A percentile compares a stretch with the other conserved stretches of the same genome.
Evolutionary conservation across 2,113 vertebrate species (phyloP).

Genomic region (Quiscalus mexicanus): DNA sequence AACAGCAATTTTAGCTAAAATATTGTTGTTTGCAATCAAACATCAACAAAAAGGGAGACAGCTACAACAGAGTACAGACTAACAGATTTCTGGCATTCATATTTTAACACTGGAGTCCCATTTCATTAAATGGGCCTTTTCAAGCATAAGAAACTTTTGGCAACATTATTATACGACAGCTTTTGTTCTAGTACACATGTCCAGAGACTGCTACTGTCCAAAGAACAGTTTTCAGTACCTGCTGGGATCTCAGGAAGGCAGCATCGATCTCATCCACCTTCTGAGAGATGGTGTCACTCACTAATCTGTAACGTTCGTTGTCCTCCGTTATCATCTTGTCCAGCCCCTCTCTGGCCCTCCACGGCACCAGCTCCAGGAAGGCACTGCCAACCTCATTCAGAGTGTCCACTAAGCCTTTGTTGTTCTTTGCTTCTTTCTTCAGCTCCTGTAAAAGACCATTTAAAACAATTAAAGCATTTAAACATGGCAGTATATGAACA

Average conservation of each 20-base stretch:
- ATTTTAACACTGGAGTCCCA: background rate
- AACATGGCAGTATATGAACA: background rate
- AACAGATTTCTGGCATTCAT: background rate
- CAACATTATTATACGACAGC: background rate
- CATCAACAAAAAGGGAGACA: constrained; percentile 4
- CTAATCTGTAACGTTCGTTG: constrained; percentile 86
- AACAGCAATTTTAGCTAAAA: background rate
- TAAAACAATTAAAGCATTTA: background rate
- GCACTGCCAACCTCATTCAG: constrained; percentile 90
- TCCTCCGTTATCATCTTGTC: constrained; percentile 90
- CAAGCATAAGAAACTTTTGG: background rate
- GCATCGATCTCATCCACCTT: constrained; percentile 91
- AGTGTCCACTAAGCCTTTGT: constrained; percentile 83
- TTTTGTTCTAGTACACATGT: background rate
- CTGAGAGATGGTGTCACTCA: constrained; percentile 81
- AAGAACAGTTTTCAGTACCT: constrained; percentile 78
- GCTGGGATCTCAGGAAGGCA: constrained; percentile 88
- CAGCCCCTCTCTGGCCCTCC: constrained; percentile 91
- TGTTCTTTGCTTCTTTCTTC: constrained; percentile 83
- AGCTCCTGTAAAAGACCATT: constrained; percentile 79
- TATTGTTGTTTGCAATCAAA: background rate
- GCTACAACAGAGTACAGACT: constrained; percentile 1
- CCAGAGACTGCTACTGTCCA: background rate
- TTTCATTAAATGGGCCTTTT: constrained; percentile 21
- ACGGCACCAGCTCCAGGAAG: constrained; percentile 92